Percentiles rank a stretch among this genome's conserved stretches.
These are phyloP conservation scores for Pararge aegeria DNA, from an alignment of 1,140 invertebrate genomes.

Conservation along the genomic window DNA sequence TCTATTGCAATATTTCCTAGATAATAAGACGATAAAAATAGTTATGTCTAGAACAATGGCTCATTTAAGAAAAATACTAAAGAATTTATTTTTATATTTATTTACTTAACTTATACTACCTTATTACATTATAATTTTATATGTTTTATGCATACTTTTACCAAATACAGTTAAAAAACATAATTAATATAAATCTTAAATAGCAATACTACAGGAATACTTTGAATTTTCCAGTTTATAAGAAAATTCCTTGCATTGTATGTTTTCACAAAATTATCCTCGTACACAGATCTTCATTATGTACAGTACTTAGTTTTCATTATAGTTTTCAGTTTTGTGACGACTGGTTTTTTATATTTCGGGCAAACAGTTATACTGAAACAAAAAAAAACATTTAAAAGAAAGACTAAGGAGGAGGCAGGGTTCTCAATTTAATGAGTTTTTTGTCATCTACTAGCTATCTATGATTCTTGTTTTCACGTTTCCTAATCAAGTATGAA, in stretches of 20 bases:
- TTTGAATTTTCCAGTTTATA: conserved; percentile 39
- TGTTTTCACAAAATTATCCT: conserved; percentile 5
- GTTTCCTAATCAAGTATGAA: no score
- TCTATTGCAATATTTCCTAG: no score
- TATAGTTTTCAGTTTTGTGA: conserved; percentile 78
- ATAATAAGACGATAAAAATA: no score
- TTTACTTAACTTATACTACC: no score
- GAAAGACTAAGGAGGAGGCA: no score
- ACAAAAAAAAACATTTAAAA: conserved; percentile 36
- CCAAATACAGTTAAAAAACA: background rate
- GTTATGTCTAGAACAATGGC: no score
- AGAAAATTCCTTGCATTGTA: conserved; percentile 24
- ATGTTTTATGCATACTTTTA: background rate
- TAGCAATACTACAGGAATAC: conserved; percentile 64
- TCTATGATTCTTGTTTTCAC: no score
- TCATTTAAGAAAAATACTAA: no score
- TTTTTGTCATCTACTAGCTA: no score
- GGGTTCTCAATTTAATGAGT: no score
- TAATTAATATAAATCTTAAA: conserved; percentile 17
- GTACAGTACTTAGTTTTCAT: conserved; percentile 78
- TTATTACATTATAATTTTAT: no score
- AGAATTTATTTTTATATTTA: no score
- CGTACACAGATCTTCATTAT: background rate
- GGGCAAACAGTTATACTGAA: conserved; percentile 82
- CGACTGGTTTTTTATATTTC: conserved; percentile 78